A percentile compares a stretch with the other conserved stretches of the same genome.
phyloP scores from a whole-genome alignment of 1,140 invertebrate genomes.

The Odontomachus brunneus region DNA sequence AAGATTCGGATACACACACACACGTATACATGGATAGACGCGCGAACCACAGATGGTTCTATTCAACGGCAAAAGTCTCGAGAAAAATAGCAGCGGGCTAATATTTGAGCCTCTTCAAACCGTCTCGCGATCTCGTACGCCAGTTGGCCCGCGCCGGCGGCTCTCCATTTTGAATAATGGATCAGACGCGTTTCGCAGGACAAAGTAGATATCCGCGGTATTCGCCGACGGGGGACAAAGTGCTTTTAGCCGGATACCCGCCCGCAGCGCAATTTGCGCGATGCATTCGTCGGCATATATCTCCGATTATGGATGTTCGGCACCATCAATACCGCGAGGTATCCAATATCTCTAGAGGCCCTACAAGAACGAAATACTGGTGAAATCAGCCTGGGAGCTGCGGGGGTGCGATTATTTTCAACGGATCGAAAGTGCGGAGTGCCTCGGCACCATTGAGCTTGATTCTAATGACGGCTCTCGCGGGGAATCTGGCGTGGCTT shows the following conservation, averaged over 20 bases:
- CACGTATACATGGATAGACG: neutral
- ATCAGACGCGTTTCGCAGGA: conserved; percentile 65
- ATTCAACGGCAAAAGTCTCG: conserved; percentile 9
- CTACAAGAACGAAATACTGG: conserved; percentile 14
- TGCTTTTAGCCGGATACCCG: conserved; percentile 59
- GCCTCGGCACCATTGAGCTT: neutral
- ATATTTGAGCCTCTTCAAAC: conserved; percentile 73
- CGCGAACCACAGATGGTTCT: too few species aligned
- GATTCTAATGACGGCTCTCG: neutral
- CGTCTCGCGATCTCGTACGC: conserved; percentile 64
- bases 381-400: neutral
- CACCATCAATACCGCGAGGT: conserved; percentile 14
- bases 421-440: neutral
- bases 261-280: conserved; percentile 58
- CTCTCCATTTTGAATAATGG: conserved; percentile 74
- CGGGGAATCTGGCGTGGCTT: too few species aligned
- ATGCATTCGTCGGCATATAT: conserved; percentile 55
- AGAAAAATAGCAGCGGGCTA: conserved; percentile 64
- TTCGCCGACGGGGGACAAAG: conserved; percentile 57
- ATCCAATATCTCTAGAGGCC: conserved; percentile 7
- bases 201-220: conserved; percentile 70
- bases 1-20: neutral
- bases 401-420: conserved; percentile 1
- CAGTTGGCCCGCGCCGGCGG: conserved; percentile 51
- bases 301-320: conserved; percentile 41